A percentile compares a stretch with the other conserved stretches of the same genome.
phyloP scores from a whole-genome alignment of 2,113 vertebrate genomes.

The Danio rerio region GRCz12tu NC_133185.1:565001-565500 shows the following conservation, averaged over 20 bases:
- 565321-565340: slow-evolving; percentile 77
- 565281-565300: slow-evolving; percentile 89
- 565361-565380: slow-evolving; percentile 73
- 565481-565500: slow-evolving; percentile 75
- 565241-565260: slow-evolving; percentile 50
- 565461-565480: slow-evolving; percentile 59
- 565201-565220: slow-evolving; percentile 91
- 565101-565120: slow-evolving; percentile 89
- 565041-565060: slow-evolving; percentile 74
- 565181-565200: slow-evolving; percentile 84
- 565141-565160: slow-evolving; percentile 94
- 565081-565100: slow-evolving; percentile 96
- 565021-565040: slow-evolving; percentile 79
- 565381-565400: slow-evolving; percentile 60
- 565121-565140: slow-evolving; percentile 77
- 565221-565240: slow-evolving; percentile 89
- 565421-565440: slow-evolving; percentile 50
- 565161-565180: slow-evolving; percentile 91
- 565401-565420: slow-evolving; percentile 59
- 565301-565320: slow-evolving; percentile 84
- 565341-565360: slow-evolving; percentile 89
- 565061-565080: slow-evolving; percentile 85
- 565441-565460: slow-evolving; percentile 27
- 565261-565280: slow-evolving; percentile 83
- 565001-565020: slow-evolving; percentile 89